A percentile compares a stretch with the other conserved stretches of the same genome.
These are phyloP conservation scores for Podarcis lilfordi DNA, from an alignment of 2,797 vertebrate species.

Conservation along the genomic window DNA sequence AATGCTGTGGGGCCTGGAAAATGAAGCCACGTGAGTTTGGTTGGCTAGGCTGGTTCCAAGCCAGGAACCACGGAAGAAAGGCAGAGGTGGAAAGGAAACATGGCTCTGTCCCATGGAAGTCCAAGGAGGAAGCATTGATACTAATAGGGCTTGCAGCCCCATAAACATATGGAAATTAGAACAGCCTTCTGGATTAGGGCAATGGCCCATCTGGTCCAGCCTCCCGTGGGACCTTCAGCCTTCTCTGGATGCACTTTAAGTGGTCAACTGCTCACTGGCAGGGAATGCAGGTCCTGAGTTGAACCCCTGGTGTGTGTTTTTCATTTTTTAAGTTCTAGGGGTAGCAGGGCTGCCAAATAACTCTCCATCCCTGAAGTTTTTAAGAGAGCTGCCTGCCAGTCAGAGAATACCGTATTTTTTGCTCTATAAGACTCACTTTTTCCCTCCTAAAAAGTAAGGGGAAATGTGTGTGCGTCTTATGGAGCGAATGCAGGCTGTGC, in stretches of 20 bases:
- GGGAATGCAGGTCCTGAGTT: neutral
- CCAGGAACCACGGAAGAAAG: neutral
- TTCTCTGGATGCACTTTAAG: too few relatives aligned
- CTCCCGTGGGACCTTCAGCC: neutral
- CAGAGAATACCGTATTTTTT: neutral
- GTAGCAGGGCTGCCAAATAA: neutral
- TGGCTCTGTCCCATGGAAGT: neutral
- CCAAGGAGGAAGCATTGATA: neutral
- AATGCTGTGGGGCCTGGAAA: neutral
- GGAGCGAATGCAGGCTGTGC: too few relatives aligned
- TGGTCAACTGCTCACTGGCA: neutral
- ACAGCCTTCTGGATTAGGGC: neutral
- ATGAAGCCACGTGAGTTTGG: neutral
- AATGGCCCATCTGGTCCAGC: neutral
- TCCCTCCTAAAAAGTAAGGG: too few relatives aligned
- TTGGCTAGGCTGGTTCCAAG: neutral
- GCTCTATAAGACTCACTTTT: too few relatives aligned
- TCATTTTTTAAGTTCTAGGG: neutral
- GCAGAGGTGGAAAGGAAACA: neutral
- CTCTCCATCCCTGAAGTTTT: too few relatives aligned
- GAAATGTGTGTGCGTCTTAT: too few relatives aligned
- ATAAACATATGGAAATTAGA: neutral
- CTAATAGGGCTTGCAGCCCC: neutral
- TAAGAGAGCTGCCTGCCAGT: neutral
- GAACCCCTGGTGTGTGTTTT: neutral